These are phyloP conservation scores for Panulirus ornatus DNA, from an alignment of 1,140 invertebrate genomes.

Conservation along the genomic window DNA sequence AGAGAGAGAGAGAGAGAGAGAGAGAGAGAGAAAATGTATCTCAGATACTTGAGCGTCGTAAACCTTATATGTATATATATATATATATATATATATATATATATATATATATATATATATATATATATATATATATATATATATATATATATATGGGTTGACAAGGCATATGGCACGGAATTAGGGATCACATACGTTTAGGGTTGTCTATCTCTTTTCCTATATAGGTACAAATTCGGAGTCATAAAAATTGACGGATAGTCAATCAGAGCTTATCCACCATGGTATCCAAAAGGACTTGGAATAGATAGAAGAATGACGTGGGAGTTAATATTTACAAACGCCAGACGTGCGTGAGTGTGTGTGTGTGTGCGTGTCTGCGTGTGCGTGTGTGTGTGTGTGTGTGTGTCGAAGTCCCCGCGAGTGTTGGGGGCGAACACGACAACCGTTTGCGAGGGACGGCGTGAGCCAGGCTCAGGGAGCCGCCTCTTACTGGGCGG, in stretches of 20 bases:
- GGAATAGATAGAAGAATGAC: slow-evolving; percentile 32
- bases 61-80: too few species aligned
- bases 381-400: slow-evolving; percentile 11
- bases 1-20: slow-evolving; percentile 12
- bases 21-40: background rate
- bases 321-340: slow-evolving; percentile 37
- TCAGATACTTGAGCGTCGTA: too few species aligned
- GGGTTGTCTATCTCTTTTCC: background rate
- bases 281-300: slow-evolving; percentile 5
- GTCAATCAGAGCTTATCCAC: slow-evolving; percentile 1
- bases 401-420: background rate
- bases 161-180: background rate
- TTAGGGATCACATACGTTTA: background rate
- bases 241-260: slow-evolving; percentile 54
- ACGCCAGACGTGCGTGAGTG: background rate
- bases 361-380: slow-evolving; percentile 25
- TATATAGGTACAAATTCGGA: slow-evolving; percentile 17
- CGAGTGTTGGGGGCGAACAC: slow-evolving; percentile 20
- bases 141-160: background rate
- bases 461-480: slow-evolving; percentile 6
- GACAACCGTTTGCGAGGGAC: slow-evolving; percentile 1
- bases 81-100: too few species aligned
- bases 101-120: too few species aligned
- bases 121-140: too few species aligned
- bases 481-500: slow-evolving; percentile 40